Percentiles rank a stretch among this genome's conserved stretches.
These are phyloP conservation scores for Patella ulyssiponensis DNA, from an alignment of 2,888 invertebrate species.

Conservation along the genomic window DNA sequence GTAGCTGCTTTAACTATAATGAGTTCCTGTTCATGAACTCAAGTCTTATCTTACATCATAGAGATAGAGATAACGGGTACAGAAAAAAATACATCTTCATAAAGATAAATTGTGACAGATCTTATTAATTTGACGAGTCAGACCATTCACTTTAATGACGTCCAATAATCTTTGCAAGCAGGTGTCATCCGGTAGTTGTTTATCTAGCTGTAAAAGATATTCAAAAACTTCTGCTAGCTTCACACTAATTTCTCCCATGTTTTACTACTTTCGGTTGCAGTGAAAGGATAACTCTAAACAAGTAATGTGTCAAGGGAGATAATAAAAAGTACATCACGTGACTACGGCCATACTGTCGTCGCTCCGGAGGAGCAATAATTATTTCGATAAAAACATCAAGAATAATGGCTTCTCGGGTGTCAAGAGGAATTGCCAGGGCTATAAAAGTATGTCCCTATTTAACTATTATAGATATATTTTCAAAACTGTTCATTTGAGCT, in stretches of 20 bases:
- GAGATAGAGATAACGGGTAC: no score
- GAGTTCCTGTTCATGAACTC: no score
- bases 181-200: constrained; percentile 29
- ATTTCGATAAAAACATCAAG: constrained; percentile 4
- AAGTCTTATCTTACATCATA: no score
- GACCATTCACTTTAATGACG: constrained; percentile 18
- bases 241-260: background rate
- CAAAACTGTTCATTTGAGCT: no score
- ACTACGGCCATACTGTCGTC: background rate
- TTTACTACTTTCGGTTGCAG: no score
- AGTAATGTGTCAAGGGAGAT: background rate
- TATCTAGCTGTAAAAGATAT: constrained; percentile 19
- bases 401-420: constrained; percentile 23
- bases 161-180: constrained; percentile 31
- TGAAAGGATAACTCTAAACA: background rate
- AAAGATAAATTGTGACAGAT: no score
- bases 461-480: no score
- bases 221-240: constrained; percentile 24
- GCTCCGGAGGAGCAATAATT: background rate
- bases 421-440: constrained; percentile 11
- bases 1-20: no score
- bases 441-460: background rate
- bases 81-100: no score
- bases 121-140: background rate
- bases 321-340: background rate